Evolutionary conservation across 2,113 vertebrate species (phyloP).

Genomic region (Lampris megalopsis): DNA sequence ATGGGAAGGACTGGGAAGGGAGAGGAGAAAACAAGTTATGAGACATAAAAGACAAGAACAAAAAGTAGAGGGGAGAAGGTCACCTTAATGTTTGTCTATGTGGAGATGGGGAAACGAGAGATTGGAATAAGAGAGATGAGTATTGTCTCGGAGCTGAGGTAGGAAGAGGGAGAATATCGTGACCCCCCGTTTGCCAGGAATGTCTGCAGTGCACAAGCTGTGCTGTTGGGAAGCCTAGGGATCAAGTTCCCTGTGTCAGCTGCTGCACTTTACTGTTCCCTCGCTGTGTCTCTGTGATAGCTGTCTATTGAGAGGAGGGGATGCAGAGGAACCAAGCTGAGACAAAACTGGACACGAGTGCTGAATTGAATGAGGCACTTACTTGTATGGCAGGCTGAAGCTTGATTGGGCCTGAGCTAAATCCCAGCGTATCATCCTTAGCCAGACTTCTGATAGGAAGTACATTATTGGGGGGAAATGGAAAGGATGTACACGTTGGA

Average conservation of each 20-base stretch:
- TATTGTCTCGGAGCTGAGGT: conserved; percentile 44
- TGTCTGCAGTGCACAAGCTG: conserved; percentile 67
- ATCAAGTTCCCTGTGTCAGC: conserved; percentile 79
- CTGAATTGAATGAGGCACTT: background rate
- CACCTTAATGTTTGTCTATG: conserved; percentile 18
- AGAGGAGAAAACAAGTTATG: background rate
- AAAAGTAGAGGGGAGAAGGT: background rate
- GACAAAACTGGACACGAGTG: conserved; percentile 11
- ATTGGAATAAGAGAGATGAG: conserved; percentile 28
- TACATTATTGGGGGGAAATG: too few relatives aligned
- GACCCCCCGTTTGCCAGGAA: conserved; percentile 64
- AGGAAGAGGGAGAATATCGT: conserved; percentile 37
- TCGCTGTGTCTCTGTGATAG: conserved; percentile 59
- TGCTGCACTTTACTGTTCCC: conserved; percentile 64
- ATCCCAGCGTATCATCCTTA: too few relatives aligned
- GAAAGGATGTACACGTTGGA: too few relatives aligned
- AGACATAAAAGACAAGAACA: background rate
- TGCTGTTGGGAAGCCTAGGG: conserved; percentile 70
- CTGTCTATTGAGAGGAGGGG: conserved; percentile 45
- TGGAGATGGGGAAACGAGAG: conserved; percentile 16
- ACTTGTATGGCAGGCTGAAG: too few relatives aligned
- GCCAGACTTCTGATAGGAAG: background rate
- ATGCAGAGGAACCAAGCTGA: conserved; percentile 3
- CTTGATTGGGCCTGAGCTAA: too few relatives aligned
- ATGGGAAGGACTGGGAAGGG: background rate